A percentile compares a stretch with the other conserved stretches of the same genome.
These are phyloP conservation scores for Psittacula cyanocephala DNA, from an alignment of 2,113 vertebrate genomes.

Conservation along the genomic window DNA sequence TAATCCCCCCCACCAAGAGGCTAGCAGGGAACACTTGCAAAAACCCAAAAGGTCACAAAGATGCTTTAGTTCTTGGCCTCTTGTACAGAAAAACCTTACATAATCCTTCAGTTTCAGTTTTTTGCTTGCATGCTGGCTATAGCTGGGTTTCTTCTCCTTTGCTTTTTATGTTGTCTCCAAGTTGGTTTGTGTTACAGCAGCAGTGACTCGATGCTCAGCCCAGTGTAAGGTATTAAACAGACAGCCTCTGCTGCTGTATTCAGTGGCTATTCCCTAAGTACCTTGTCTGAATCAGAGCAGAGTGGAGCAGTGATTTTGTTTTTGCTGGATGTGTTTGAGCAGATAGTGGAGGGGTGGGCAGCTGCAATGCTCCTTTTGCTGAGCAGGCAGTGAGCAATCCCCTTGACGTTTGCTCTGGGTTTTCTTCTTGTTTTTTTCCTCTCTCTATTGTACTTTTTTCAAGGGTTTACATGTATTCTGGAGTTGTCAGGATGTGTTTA, in stretches of 20 bases:
- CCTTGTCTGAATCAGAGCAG: slow-evolving; percentile 49
- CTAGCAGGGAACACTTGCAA: background rate
- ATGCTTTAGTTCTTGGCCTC: background rate
- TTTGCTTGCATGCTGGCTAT: background rate
- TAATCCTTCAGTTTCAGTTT: background rate
- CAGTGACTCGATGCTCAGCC: slow-evolving; percentile 60
- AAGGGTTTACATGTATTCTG: background rate
- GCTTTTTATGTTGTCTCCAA: background rate
- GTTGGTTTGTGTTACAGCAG: slow-evolving; percentile 19
- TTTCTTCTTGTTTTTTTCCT: rapidly evolving
- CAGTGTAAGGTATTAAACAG: slow-evolving; percentile 19
- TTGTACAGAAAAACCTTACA: background rate
- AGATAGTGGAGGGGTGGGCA: background rate
- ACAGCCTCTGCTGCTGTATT: slow-evolving; percentile 50
- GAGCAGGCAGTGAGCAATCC: slow-evolving; percentile 19
- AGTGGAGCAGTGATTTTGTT: background rate
- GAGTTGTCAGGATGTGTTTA: background rate
- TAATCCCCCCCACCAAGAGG: background rate
- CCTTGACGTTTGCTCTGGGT: background rate
- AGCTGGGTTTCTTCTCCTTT: background rate
- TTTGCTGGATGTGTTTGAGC: slow-evolving; percentile 4
- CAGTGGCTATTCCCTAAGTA: slow-evolving; percentile 6
- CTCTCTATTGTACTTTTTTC: background rate
- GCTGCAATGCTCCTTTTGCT: background rate
- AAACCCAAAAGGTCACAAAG: background rate